These are phyloP conservation scores for Vimba vimba DNA, from an alignment of 2,113 vertebrate species.

Conservation along the genomic window DNA sequence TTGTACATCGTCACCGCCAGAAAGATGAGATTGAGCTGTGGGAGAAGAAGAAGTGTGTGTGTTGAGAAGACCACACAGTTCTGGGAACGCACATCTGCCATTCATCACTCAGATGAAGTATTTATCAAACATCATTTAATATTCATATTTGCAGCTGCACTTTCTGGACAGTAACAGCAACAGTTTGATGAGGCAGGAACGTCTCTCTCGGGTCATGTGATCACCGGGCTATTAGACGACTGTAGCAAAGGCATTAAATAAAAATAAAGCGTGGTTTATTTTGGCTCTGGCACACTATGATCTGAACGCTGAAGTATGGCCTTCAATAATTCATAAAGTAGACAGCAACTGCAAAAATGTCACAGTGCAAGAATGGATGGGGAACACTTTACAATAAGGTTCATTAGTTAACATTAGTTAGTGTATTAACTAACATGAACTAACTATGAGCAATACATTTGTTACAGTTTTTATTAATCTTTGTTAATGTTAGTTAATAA, in stretches of 20 bases:
- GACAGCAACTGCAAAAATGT: constrained; percentile 9
- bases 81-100: constrained; percentile 48
- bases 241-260: neutral
- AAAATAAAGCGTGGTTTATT: constrained; percentile 32
- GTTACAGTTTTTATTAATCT: too few relatives aligned
- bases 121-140: constrained; percentile 46
- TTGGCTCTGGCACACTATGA: constrained; percentile 21
- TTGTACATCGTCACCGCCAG: constrained; percentile 98
- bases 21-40: constrained; percentile 98
- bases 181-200: too few relatives aligned
- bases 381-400: too few relatives aligned
- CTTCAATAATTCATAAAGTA: constrained; percentile 38
- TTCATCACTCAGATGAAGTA: constrained; percentile 41
- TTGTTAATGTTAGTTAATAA: too few relatives aligned
- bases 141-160: constrained; percentile 7
- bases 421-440: too few relatives aligned
- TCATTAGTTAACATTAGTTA: too few relatives aligned
- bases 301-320: constrained; percentile 4
- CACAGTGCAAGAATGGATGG: constrained; percentile 25
- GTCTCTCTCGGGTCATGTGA: constrained; percentile 40
- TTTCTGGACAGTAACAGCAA: neutral
- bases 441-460: too few relatives aligned
- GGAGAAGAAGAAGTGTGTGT: constrained; percentile 77
- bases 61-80: constrained; percentile 69
- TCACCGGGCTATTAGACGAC: constrained; percentile 30